Base-by-base conservation (phyloP, 2,888 invertebrate species). In the Caenorhabditis becei region DNA sequence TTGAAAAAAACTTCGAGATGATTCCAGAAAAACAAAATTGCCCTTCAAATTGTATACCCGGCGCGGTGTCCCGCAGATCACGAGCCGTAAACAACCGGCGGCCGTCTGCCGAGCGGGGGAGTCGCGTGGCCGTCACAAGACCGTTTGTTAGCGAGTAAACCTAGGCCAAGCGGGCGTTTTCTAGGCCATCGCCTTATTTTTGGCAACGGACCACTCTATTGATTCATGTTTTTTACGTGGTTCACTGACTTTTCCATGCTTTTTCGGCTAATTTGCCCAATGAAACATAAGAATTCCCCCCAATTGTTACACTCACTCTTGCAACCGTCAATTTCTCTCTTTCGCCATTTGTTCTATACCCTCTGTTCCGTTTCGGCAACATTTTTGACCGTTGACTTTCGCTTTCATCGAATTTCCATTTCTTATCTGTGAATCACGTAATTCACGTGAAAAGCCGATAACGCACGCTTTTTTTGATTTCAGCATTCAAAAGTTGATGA, bases 81-180 rank as follows among this genome's bases (percentile, higher is more conserved):
- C 71, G 63, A 65, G 72, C 72, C 63, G 72, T 72, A 72, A 72
- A 72, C 72, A 72, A 72, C 62, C 58, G 16, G 44, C 26, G 47
- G 26, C 24, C 32, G 32, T 28, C 14, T 58, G 67, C 28, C 32
- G 14, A 18, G 47, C 18, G 41, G 32, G 54, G 49, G 28, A 58
- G 65, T 66, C 74, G 47, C 59, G 74, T 74, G 74, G 74, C 74
- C 74, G 65, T 74, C 74, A 74, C 74, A 65, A 74, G 74, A 74
- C 65, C 23, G 47, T 70, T 24, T 14, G 62, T n/a, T 41, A 47
- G 49, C 23, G 32, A 26, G 14, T 16, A 37, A 66, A 66, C 16
- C 74, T 66, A 23, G 66, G 56, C 66, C 74, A 10, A 32, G 51
- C 41, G 41, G 20, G 24, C 0, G 8, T 24, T 26, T 71, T 62